A percentile compares a stretch with the other conserved stretches of the same genome.
Conservation (phyloP, 2,888 invertebrate species). For the Drosophila pegasa region DNA sequence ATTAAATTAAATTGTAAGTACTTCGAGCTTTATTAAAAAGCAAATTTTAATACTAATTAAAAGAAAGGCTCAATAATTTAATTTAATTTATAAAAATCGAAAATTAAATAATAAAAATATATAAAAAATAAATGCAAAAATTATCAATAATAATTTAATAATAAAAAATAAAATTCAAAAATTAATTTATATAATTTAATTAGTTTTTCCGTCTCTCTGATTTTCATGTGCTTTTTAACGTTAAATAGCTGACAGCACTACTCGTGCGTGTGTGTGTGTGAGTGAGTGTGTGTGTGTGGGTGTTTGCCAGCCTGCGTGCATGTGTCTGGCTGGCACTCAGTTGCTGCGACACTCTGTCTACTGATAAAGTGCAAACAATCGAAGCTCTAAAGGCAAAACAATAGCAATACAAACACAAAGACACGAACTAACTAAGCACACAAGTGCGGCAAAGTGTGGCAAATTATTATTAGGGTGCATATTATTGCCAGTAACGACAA, state of each 20-base stretch:
- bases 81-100: no score
- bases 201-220: background rate
- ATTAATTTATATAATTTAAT: no score
- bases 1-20: no score
- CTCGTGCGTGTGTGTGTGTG: background rate
- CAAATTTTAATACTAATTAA: no score
- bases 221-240: background rate
- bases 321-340: slow-evolving; percentile 48
- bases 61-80: no score
- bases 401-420: slow-evolving; percentile 54
- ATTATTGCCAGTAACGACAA: slow-evolving; percentile 39
- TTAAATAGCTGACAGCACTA: slow-evolving; percentile 1
- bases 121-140: background rate
- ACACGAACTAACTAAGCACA: slow-evolving; percentile 24
- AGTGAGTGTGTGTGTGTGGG: slow-evolving; percentile 4
- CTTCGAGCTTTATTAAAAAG: no score
- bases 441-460: slow-evolving; percentile 45
- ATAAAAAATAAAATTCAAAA: no score
- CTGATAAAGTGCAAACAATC: slow-evolving; percentile 68
- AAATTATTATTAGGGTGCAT: slow-evolving; percentile 63
- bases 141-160: no score
- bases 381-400: slow-evolving; percentile 44
- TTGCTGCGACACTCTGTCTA: slow-evolving; percentile 72
- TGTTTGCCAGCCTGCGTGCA: slow-evolving; percentile 1
- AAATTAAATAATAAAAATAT: background rate